These are phyloP conservation scores for Acanthococcus lagerstroemiae DNA, from an alignment of 2,888 invertebrate genomes.

Conservation along the genomic window DNA sequence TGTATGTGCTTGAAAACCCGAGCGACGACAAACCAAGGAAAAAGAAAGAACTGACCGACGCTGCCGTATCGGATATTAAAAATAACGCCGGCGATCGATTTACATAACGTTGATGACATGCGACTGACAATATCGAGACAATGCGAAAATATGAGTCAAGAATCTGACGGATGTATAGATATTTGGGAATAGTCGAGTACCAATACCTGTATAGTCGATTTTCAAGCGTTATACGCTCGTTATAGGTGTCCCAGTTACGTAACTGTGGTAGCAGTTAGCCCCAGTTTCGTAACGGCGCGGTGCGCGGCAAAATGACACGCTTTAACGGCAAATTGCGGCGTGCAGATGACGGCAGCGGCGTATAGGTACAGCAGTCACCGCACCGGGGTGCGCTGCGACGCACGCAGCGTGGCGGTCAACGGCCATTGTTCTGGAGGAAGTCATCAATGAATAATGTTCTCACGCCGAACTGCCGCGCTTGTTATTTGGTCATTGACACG, in stretches of 20 bases:
- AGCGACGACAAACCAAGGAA: too few species aligned
- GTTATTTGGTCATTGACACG: conserved; percentile 14
- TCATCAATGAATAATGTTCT: conserved; percentile 11
- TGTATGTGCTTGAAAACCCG: too few species aligned
- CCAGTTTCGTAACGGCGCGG: not conserved
- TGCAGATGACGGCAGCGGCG: not conserved
- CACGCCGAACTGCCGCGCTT: not conserved
- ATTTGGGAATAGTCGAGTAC: not conserved
- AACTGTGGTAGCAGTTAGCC: conserved; percentile 1
- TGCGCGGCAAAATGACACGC: not conserved
- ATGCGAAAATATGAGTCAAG: not conserved
- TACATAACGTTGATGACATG: too few species aligned
- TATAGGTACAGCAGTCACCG: not conserved
- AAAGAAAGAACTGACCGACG: too few species aligned
- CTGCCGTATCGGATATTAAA: too few species aligned
- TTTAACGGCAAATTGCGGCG: not conserved
- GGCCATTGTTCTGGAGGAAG: conserved; percentile 1
- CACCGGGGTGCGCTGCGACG: not conserved
- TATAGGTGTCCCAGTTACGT: not conserved
- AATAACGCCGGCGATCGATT: too few species aligned
- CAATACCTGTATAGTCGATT: too few species aligned
- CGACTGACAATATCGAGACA: too few species aligned
- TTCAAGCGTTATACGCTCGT: not conserved
- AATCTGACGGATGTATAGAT: not conserved
- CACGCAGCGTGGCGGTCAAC: not conserved